Evolutionary conservation across 2,888 invertebrate species (phyloP), one percentile per base, ranked within the genome.

Genomic region (Ecliptopera silaceata): DNA sequence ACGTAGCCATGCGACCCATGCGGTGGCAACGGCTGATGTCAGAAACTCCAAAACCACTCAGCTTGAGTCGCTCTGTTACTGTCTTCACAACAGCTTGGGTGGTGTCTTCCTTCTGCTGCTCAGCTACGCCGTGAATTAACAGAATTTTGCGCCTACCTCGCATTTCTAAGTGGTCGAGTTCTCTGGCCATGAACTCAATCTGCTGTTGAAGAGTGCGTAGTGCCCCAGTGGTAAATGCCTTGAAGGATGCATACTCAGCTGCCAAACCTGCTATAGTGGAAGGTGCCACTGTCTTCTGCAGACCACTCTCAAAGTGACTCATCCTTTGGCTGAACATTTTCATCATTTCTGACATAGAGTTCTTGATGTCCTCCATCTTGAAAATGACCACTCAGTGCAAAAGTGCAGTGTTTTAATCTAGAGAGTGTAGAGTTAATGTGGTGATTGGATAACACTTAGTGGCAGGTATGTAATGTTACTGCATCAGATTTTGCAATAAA

Each of bases 11-110:
- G 3, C 43, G 50, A 13, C 50, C 50, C 50, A 51, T 43, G 15
- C 50, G 34, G 13, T 51, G 43, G 12, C 50, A 51, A 6, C 34
- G 42, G n/a, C 50, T 42, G 8, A 51, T 36, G 11, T 34, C 43
- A 22, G 4, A 10, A 1, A 5, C 36, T 11, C 42, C 4, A 15
- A 51, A 51, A 11, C 18, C 15, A 31, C 15, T 15, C 13, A 15
- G 32, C 22, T 43, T 36, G n/a, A n/a, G n/a, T n/a, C n/a, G n/a
- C n/a, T n/a, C n/a, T n/a, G n/a, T n/a, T n/a, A n/a, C n/a, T n/a
- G 1, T n/a, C n/a, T n/a, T 29, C 29, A 48, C 48, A n/a, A n/a
- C 39, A n/a, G 18, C 48, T 18, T 39, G 39, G 1, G 39, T 18
- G 11, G 11, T 3, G 18, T 39, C 18, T 11, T 39, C 39, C 18